Percentiles rank a stretch among this genome's conserved stretches.
Conservation (phyloP, 2,888 invertebrate genomes). For the Oligia fasciuncula region DNA sequence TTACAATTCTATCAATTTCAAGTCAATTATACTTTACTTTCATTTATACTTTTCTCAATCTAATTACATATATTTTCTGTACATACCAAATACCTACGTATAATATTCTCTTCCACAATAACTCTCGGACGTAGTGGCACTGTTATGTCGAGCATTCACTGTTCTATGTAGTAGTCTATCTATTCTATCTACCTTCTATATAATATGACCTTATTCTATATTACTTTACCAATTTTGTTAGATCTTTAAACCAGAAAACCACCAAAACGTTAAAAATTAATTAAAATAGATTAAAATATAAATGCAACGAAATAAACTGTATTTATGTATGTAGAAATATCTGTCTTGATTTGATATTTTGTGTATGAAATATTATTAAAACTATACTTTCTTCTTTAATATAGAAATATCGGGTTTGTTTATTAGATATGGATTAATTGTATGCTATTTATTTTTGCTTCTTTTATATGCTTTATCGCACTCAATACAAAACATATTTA, state of each 20-base stretch:
- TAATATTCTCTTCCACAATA: constrained; percentile 20
- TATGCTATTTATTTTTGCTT: constrained; percentile 79
- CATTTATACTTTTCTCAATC: background rate
- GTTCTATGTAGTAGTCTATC: constrained; percentile 66
- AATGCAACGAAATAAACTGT: constrained; percentile 14
- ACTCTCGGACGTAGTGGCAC: constrained; percentile 62
- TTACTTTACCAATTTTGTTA: constrained; percentile 36
- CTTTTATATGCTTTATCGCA: constrained; percentile 82
- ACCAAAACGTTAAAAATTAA: constrained; percentile 24
- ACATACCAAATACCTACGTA: constrained; percentile 39
- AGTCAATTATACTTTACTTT: background rate
- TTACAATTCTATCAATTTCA: constrained; percentile 7
- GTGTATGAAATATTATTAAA: constrained; percentile 63
- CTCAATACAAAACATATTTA: constrained; percentile 66
- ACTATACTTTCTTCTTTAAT: constrained; percentile 64
- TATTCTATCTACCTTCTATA: constrained; percentile 36
- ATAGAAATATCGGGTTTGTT: constrained; percentile 75
- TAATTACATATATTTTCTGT: constrained; percentile 25
- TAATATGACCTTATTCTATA: constrained; percentile 20
- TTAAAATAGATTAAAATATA: constrained; percentile 27
- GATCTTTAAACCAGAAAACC: constrained; percentile 29
- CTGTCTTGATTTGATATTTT: constrained; percentile 62
- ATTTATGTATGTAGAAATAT: constrained; percentile 58
- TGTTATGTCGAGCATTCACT: constrained; percentile 69
- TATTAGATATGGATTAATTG: constrained; percentile 71